Conservation (phyloP, 2,113 vertebrate genomes). For the Sylvilagus bachmani region DNA sequence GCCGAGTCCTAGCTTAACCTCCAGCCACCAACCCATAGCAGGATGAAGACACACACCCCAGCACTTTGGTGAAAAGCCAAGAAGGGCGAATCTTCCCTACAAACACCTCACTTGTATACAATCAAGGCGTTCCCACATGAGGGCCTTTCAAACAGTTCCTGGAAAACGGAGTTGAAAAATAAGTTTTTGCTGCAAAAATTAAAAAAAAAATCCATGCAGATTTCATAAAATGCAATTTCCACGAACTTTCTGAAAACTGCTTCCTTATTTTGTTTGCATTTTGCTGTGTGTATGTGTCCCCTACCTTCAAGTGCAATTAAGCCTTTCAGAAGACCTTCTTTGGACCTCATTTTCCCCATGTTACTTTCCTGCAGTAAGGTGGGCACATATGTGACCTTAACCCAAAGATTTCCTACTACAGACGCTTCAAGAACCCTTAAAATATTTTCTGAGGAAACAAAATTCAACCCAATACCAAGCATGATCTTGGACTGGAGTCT, state of each 20-base stretch:
- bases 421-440: not conserved
- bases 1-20: not conserved
- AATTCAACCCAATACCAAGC: not conserved
- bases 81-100: not conserved
- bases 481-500: constrained; percentile 38
- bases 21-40: not conserved
- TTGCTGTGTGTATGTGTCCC: not conserved
- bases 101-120: not conserved
- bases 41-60: not conserved
- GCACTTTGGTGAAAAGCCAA: not conserved
- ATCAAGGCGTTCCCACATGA: not conserved
- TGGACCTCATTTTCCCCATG: not conserved
- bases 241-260: too few relatives aligned
- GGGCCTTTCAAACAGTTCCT: too few relatives aligned
- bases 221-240: too few relatives aligned
- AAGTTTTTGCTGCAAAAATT: too few relatives aligned
- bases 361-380: not conserved
- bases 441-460: constrained; percentile 53
- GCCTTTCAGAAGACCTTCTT: constrained; percentile 36
- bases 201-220: too few relatives aligned
- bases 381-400: not conserved
- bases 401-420: not conserved
- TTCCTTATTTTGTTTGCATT: not conserved
- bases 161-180: too few relatives aligned
- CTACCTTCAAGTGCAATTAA: not conserved